Evolutionary conservation across 1,140 invertebrate genomes (phyloP).

Genomic region (Lutraria rhynchaena): DNA sequence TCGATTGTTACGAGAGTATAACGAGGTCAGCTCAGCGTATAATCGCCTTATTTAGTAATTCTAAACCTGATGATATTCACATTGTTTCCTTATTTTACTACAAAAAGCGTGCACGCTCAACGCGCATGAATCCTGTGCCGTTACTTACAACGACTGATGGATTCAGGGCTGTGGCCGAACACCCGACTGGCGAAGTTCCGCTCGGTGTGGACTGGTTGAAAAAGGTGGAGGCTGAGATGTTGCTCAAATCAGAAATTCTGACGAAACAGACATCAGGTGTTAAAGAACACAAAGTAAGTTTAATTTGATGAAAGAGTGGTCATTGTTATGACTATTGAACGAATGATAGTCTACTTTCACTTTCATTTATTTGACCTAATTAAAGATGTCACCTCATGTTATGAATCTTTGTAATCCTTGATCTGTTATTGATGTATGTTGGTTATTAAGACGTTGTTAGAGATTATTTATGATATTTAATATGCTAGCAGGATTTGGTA

Average conservation of each 20-base stretch:
- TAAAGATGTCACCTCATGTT: no score
- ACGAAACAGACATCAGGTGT: no score
- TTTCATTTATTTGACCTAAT: conserved; percentile 36
- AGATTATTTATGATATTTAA: no score
- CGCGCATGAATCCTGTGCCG: conserved; percentile 41
- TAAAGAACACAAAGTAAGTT: no score
- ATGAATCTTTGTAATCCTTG: no score
- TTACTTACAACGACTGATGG: conserved; percentile 43
- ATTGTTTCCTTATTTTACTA: conserved; percentile 46
- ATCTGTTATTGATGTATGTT: no score
- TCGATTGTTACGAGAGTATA: conserved; percentile 57
- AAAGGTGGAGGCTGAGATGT: no score
- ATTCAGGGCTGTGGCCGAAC: conserved; percentile 51
- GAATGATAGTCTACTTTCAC: conserved; percentile 42
- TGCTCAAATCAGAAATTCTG: no score
- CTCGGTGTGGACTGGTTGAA: conserved; percentile 38
- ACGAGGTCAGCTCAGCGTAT: conserved; percentile 36
- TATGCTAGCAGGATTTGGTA: no score
- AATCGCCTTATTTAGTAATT: conserved; percentile 15
- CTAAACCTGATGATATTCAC: not conserved
- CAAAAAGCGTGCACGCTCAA: conserved; percentile 49
- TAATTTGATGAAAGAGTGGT: no score
- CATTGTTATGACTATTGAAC: not conserved
- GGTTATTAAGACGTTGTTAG: no score
- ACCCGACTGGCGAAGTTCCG: conserved; percentile 49